A percentile compares a stretch with the other conserved stretches of the same genome.
phyloP scores from a whole-genome alignment of 2,113 vertebrate species.

The Pseudopodoces humilis region DNA sequence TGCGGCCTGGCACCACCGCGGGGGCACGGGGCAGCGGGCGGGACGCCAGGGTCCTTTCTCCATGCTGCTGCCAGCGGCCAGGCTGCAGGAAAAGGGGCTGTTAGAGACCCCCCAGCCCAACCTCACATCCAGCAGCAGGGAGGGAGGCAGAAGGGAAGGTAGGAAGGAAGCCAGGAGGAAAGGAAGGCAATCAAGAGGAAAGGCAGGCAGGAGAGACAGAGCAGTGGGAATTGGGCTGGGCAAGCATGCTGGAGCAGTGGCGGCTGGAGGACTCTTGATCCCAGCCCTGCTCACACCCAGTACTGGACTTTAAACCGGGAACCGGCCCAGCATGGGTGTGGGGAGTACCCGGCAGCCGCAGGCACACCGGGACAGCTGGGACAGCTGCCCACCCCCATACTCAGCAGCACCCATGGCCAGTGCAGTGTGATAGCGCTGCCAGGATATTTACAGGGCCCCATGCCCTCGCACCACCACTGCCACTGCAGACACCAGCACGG shows the following conservation, averaged over 20 bases:
- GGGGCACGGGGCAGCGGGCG: background rate
- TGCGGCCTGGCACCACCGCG: background rate
- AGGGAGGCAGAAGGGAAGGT: background rate
- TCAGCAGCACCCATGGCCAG: background rate
- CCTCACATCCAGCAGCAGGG: background rate
- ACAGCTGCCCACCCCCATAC: background rate
- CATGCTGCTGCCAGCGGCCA: background rate
- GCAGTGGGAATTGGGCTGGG: accelerated
- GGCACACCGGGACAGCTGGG: background rate
- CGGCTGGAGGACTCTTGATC: background rate
- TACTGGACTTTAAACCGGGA: background rate
- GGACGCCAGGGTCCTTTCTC: background rate
- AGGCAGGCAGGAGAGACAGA: background rate
- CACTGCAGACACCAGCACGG: background rate
- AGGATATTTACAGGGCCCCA: background rate
- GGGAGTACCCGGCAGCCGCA: background rate
- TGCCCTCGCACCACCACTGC: background rate
- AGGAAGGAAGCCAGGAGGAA: background rate
- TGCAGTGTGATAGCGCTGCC: background rate
- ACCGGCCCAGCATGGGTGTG: accelerated
- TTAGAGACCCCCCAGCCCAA: background rate
- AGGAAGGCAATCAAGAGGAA: background rate
- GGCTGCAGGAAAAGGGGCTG: background rate
- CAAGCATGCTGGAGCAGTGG: background rate
- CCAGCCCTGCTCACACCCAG: background rate